Evolutionary conservation across 1,140 invertebrate genomes (phyloP), one percentile per base, ranked within the genome.

Genomic region (Centruroides vittatus): DNA sequence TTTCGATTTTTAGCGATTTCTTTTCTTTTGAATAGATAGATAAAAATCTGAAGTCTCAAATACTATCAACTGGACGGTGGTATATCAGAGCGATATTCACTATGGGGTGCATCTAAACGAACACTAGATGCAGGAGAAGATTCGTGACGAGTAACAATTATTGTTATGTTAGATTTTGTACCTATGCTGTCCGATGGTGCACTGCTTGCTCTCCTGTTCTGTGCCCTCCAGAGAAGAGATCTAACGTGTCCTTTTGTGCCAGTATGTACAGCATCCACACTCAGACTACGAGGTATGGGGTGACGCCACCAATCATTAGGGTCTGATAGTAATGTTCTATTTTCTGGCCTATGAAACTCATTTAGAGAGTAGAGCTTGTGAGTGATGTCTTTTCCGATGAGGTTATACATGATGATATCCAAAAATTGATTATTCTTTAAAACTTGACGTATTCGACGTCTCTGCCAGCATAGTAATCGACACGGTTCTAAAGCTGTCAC

Each of bases 301-400:
- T 35, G 51, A 13, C 60, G 47, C 61, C 63, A 63, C 53, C 66
- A 67, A 5, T 65, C 61, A 10, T 61, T 47, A 3, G 56, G 57
- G 0, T 61, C 61, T 5, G 57, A 35, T 47, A 54, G 41, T 3
- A 56, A 60, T n/a, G 34, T 35, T 52, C 36, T 47, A 10, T 34
- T 12, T 0, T 59, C 46, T n/a, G 10, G 54, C 13, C 63, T 50
- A 47, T 66, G 73, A 63, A 83, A 80, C 70, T 89, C 86, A 70
- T 86, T 87, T 58, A 88, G 78, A 49, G 85, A 86, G 70, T 89
- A 89, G 64, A 89, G 74, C 73, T 91, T 89, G 67, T 86, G 82
- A 3, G 86, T 89, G 68, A 91, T 87, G 71, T 91, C 87, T 74
- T 89, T 88, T 49, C 84, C 87, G 72, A 89, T 85, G 59, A 91